phyloP scores from a whole-genome alignment of 2,888 invertebrate genomes.

The Conomelus anceps region DNA sequence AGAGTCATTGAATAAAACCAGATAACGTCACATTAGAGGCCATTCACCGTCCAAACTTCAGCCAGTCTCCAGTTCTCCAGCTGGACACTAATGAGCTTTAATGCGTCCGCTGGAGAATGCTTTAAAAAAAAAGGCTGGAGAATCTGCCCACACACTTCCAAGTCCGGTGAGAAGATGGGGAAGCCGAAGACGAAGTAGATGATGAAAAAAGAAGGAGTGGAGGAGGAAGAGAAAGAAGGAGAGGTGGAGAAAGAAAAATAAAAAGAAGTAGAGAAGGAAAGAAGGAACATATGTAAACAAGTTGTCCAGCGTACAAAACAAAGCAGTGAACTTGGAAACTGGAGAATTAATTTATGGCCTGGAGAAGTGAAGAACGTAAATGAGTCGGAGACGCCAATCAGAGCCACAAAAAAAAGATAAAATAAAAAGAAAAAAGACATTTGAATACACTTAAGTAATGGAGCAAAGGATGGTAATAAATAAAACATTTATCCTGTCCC shows the following conservation, averaged over 20 bases:
- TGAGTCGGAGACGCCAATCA: not conserved
- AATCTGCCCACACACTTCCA: not conserved
- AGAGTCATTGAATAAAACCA: no score
- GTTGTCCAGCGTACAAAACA: not conserved
- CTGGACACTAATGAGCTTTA: not conserved
- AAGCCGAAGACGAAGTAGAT: not conserved
- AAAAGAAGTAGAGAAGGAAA: no score
- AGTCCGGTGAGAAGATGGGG: not conserved
- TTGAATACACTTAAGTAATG: not conserved
- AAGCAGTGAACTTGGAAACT: not conserved
- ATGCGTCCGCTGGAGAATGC: not conserved
- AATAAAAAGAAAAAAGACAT: not conserved
- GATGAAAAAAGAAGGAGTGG: no score
- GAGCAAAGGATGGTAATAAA: not conserved
- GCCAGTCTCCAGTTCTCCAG: not conserved
- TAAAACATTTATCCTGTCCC: not conserved
- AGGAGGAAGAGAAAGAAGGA: no score
- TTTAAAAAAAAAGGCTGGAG: not conserved
- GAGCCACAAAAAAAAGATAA: not conserved
- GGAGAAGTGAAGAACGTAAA: not conserved
- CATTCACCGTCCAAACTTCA: not conserved
- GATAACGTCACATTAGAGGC: not conserved
- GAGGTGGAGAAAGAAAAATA: not conserved
- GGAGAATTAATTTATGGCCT: not conserved
- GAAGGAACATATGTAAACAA: not conserved